phyloP scores from a whole-genome alignment of 1,140 invertebrate species.

The Danaus melanippus region DNA sequence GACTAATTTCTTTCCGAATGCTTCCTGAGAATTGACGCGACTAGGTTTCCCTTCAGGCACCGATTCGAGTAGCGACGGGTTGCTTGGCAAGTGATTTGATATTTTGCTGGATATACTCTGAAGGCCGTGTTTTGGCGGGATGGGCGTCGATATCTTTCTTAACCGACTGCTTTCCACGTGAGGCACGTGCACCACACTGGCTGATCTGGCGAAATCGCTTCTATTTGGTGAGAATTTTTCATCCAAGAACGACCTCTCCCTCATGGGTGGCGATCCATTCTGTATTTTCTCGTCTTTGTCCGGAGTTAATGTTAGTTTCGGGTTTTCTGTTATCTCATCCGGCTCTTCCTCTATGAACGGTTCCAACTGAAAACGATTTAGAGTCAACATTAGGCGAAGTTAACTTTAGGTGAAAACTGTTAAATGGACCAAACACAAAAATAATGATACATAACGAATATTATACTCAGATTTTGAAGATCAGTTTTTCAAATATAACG shows the following conservation, averaged over 20 bases:
- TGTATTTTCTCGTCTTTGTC: slow-evolving; percentile 32
- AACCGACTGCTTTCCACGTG: slow-evolving; percentile 35
- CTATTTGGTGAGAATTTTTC: slow-evolving; percentile 27
- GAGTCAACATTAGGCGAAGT: too few species aligned
- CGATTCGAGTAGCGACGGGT: slow-evolving; percentile 48
- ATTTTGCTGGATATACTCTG: slow-evolving; percentile 51
- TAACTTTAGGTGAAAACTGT: background rate
- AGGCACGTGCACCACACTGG: slow-evolving; percentile 69
- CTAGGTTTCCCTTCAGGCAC: slow-evolving; percentile 51
- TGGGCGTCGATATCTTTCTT: slow-evolving; percentile 58
- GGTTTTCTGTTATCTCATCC: slow-evolving; percentile 34
- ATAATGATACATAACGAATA: too few species aligned
- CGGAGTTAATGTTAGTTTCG: slow-evolving; percentile 44
- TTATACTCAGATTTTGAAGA: too few species aligned
- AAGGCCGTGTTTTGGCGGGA: slow-evolving; percentile 40
- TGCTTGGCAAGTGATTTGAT: slow-evolving; percentile 44
- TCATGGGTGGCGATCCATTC: slow-evolving; percentile 52
- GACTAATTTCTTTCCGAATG: slow-evolving; percentile 45
- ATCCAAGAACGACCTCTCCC: slow-evolving; percentile 38
- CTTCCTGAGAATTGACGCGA: slow-evolving; percentile 44
- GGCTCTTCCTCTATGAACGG: slow-evolving; percentile 50
- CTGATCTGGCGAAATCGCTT: slow-evolving; percentile 66
- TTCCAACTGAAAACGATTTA: slow-evolving; percentile 42
- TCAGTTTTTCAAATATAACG: too few species aligned
- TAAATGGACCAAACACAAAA: slow-evolving; percentile 8